phyloP scores from a whole-genome alignment of 2,113 vertebrate species.

The Osmerus eperlanus region DNA sequence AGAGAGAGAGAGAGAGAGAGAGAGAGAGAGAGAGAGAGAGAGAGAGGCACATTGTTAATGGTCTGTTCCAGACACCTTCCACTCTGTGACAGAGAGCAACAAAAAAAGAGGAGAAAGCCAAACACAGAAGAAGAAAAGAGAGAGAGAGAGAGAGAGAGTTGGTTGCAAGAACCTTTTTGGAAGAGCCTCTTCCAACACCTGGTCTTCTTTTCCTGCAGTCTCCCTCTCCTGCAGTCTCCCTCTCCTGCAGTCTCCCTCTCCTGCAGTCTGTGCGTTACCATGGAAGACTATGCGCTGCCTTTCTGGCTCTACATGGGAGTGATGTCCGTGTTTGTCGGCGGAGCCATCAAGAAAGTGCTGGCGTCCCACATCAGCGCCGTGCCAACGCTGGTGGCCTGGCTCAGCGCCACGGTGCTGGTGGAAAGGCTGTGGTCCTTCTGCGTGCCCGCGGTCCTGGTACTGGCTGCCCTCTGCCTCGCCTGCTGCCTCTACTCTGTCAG shows the following conservation, averaged over 20 bases:
- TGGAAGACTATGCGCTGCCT: constrained; percentile 67
- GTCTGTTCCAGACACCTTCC: too few species aligned
- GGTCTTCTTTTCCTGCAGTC: too few species aligned
- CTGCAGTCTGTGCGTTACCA: constrained; percentile 25
- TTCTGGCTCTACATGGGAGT: constrained; percentile 71
- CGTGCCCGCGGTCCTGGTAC: constrained; percentile 52
- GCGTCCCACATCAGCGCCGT: constrained; percentile 57
- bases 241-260: constrained; percentile 5
- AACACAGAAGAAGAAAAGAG: background rate
- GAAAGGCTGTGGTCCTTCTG: constrained; percentile 65
- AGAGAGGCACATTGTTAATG: too few species aligned
- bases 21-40: constrained; percentile 6
- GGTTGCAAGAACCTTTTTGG: too few species aligned
- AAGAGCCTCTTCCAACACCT: too few species aligned
- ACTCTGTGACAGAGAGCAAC: too few species aligned
- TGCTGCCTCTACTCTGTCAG: constrained; percentile 49
- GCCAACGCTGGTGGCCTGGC: constrained; percentile 64
- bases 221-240: background rate
- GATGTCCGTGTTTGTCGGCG: constrained; percentile 57
- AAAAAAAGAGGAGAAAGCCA: too few species aligned
- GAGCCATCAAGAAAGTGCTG: constrained; percentile 65
- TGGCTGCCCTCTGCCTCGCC: constrained; percentile 42
- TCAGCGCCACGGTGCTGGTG: constrained; percentile 66
- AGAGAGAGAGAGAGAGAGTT: constrained; percentile 2
- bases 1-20: constrained; percentile 11